phyloP scores from a whole-genome alignment of 2,888 invertebrate species.

The Branchellion lobata region DNA sequence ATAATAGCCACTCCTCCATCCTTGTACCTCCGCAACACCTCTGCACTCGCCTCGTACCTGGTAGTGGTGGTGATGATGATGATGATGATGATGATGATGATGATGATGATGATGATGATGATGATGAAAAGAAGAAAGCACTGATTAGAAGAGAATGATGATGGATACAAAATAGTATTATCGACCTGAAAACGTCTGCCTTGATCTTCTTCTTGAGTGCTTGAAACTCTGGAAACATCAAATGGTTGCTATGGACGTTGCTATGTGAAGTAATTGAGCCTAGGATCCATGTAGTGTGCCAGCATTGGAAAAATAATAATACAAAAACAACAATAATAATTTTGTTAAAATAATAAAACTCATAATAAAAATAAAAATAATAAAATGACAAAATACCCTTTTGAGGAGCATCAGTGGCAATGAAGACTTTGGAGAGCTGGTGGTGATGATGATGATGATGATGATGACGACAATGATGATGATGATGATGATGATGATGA shows the following conservation, averaged over 20 bases:
- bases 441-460: constrained; percentile 15
- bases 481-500: constrained; percentile 24
- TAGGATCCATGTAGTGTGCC: too few relatives aligned
- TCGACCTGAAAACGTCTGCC: neutral
- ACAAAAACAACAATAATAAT: neutral
- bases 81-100: neutral
- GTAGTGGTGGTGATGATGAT: constrained; percentile 13
- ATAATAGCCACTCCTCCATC: constrained; percentile 88
- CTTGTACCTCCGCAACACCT: constrained; percentile 63
- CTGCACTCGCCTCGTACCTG: constrained; percentile 55
- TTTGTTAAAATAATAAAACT: neutral
- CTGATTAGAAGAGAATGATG: too few relatives aligned
- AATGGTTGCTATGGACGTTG: neutral
- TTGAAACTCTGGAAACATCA: neutral
- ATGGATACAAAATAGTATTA: too few relatives aligned
- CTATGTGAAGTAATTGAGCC: too few relatives aligned
- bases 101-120: neutral
- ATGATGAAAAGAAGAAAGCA: neutral
- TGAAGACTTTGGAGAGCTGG: constrained; percentile 68
- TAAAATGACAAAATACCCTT: constrained; percentile 53
- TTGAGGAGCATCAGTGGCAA: constrained; percentile 80
- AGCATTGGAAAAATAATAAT: too few relatives aligned
- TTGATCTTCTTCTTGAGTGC: neutral
- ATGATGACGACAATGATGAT: constrained; percentile 18
- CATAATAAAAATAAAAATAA: neutral